Percentiles rank a stretch among this genome's conserved stretches.
Conservation (phyloP, 2,797 vertebrate genomes). For the Poeciliopsis turneri region DNA sequence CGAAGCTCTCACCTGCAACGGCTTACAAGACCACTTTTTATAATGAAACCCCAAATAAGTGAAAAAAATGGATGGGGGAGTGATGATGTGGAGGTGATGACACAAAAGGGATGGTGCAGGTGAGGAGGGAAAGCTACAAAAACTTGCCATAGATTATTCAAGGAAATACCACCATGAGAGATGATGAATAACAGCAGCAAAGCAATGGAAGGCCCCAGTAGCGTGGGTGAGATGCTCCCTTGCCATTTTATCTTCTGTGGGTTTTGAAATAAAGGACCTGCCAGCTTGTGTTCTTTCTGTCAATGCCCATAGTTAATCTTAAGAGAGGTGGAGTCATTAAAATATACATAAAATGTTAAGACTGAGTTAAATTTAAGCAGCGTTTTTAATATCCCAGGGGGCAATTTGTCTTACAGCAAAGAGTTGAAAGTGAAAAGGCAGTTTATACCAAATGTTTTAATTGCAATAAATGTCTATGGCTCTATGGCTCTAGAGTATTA, state of each 20-base stretch:
- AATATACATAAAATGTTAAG: constrained; percentile 36
- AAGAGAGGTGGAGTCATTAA: constrained; percentile 38
- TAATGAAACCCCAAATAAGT: constrained; percentile 9
- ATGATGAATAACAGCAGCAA: constrained; percentile 65
- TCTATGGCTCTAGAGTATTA: not conserved
- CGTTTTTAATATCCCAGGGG: not conserved
- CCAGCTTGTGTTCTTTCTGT: constrained; percentile 59
- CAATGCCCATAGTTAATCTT: constrained; percentile 51
- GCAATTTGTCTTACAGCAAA: not conserved
- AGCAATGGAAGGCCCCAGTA: constrained; percentile 71
- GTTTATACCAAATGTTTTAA: not conserved
- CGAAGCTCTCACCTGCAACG: constrained; percentile 12
- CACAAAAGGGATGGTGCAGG: constrained; percentile 46
- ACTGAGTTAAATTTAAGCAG: constrained; percentile 9
- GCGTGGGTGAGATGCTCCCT: constrained; percentile 71
- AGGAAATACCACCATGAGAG: constrained; percentile 76
- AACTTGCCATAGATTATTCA: constrained; percentile 80
- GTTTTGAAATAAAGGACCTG: constrained; percentile 71
- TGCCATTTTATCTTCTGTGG: constrained; percentile 68
- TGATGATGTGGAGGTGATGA: constrained; percentile 38
- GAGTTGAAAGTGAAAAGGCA: not conserved
- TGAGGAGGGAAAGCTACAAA: constrained; percentile 68
- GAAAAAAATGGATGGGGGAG: constrained; percentile 16
- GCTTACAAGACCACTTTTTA: constrained; percentile 16
- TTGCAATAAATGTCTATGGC: not conserved